phyloP scores from a whole-genome alignment of 2,888 invertebrate species.

The Mechanitis mazaeus region DNA sequence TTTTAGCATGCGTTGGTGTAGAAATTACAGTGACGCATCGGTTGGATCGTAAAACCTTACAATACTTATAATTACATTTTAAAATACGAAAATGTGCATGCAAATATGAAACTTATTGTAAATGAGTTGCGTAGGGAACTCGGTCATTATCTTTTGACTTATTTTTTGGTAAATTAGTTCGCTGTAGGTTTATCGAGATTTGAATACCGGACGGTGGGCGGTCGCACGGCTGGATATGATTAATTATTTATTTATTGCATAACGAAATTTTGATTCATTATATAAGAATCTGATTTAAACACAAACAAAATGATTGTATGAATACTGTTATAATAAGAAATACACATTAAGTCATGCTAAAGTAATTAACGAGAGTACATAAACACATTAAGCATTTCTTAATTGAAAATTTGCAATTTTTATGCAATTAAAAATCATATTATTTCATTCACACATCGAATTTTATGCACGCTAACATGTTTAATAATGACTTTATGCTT shows the following conservation, averaged over 20 bases:
- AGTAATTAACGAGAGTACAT: not conserved
- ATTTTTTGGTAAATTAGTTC: too few relatives aligned
- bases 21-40: slow-evolving; percentile 12
- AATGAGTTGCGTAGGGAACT: too few relatives aligned
- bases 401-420: slow-evolving; percentile 3
- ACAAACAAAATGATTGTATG: slow-evolving; percentile 12
- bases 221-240: slow-evolving; percentile 14
- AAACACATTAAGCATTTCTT: not conserved
- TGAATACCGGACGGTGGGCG: slow-evolving; percentile 19
- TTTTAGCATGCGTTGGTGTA: slow-evolving; percentile 26
- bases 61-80: too few relatives aligned
- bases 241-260: slow-evolving; percentile 26
- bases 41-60: too few relatives aligned
- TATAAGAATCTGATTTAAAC: slow-evolving; percentile 9
- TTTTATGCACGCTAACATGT: slow-evolving; percentile 21
- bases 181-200: slow-evolving; percentile 19
- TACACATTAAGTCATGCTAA: not conserved
- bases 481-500: slow-evolving; percentile 19
- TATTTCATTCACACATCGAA: slow-evolving; percentile 19
- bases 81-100: too few relatives aligned
- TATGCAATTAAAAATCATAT: slow-evolving; percentile 18
- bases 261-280: slow-evolving; percentile 15
- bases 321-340: slow-evolving; percentile 7
- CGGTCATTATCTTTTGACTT: too few relatives aligned
- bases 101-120: too few relatives aligned